Evolutionary conservation across 2,797 vertebrate genomes (phyloP), one percentile per base, ranked within the genome.

Genomic region (Choloepus didactylus): DNA sequence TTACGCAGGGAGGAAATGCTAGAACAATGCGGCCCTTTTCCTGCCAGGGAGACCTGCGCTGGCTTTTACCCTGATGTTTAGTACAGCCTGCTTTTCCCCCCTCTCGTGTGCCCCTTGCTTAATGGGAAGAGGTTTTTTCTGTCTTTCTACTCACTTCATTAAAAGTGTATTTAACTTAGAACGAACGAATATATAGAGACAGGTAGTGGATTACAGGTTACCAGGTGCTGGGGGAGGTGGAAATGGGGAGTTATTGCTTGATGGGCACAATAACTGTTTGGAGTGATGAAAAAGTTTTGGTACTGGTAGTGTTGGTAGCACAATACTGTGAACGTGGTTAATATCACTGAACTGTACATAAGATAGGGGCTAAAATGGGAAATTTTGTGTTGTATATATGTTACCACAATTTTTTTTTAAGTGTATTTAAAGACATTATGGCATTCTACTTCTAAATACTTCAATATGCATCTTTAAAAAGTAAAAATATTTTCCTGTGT

Each of bases 1-100:
- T 31, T 70, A 18, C 75, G 64, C 8, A 21, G 95, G 88, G 95
- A 97, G 95, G 91, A 96, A 96, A 59, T 8, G 9, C 44, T 12
- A 93, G 66, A 95, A 96, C 93, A 91, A 93, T 82, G 56, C 14
- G 41, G 29, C 21, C 27, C 66, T 82, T 93, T 51, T 70, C 72
- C 87, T 62, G 83, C 41, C 67, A 59, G 86, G 62, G 27, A 82
- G 80, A 59, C 11, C 4, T 2, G 23, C 4, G 59, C 23, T 60
- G 49, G 29, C 27, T 38, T 49, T 91, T 46, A 73, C 19, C 62
- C 49, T 14, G 23, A 60, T 49, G 41, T 76, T 83, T 64, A 35
- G n/a, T 82, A 27, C 4, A 6, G 12, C 1, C 16, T 66, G 56
- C 49, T 21, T n/a, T 59, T 51, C 25, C 15, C 73, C 35, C 59